Conservation (phyloP, 2,113 vertebrate species). For the Percina caprodes region DNA sequence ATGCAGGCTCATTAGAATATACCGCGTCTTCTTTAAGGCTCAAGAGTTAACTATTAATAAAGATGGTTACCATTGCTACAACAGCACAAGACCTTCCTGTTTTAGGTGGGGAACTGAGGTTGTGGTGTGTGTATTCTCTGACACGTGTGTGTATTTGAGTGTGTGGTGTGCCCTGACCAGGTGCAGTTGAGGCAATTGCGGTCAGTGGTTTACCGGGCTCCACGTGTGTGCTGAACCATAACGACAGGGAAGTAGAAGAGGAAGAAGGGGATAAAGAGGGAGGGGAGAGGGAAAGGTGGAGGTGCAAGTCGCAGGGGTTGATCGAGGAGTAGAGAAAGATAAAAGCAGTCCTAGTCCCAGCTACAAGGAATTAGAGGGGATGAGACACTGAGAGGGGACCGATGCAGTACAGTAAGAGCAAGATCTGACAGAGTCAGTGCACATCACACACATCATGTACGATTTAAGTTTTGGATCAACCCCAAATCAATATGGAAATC, state of each 20-base stretch:
- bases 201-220: conserved; percentile 32
- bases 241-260: conserved; percentile 6
- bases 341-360: conserved; percentile 35
- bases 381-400: neutral
- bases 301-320: conserved; percentile 17
- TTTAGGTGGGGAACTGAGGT: neutral
- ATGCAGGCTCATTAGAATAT: no score
- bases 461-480: conserved; percentile 38
- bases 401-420: neutral
- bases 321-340: conserved; percentile 29
- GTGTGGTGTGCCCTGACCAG: conserved; percentile 1
- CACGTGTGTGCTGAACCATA: conserved; percentile 43
- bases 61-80: conserved; percentile 20
- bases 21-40: conserved; percentile 1
- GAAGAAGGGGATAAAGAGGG: neutral
- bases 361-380: neutral
- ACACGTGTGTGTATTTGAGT: neutral
- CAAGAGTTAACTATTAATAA: neutral
- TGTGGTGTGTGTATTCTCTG: neutral
- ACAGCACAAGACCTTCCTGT: neutral
- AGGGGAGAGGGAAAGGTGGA: neutral
- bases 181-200: conserved; percentile 25
- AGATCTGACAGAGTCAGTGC: neutral
- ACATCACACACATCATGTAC: neutral
- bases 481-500: conserved; percentile 36